Conservation (phyloP, 2,797 vertebrate species). For the Alosa sapidissima region DNA sequence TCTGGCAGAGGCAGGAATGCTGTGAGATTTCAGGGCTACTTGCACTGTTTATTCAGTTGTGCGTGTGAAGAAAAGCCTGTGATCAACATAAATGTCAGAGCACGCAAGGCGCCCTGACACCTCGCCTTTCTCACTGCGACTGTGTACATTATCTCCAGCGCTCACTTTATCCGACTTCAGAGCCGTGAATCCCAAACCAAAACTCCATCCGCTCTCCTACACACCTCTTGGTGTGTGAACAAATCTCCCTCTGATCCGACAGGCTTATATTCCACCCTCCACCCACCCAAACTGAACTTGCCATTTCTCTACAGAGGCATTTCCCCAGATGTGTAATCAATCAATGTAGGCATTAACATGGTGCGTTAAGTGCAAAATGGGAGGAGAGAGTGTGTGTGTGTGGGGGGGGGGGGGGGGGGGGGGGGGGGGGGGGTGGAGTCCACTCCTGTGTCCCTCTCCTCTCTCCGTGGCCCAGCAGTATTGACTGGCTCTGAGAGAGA, state of each 20-base stretch:
- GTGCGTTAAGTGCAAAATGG: neutral
- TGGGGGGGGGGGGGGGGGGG: neutral
- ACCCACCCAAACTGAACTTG: neutral
- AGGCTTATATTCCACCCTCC: conserved; percentile 1
- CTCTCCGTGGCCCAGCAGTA: neutral
- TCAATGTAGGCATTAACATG: neutral
- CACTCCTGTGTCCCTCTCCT: neutral
- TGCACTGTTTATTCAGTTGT: neutral
- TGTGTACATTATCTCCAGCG: neutral
- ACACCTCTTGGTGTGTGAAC: neutral
- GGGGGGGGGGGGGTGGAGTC: neutral
- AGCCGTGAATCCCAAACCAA: neutral
- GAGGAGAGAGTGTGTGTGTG: neutral
- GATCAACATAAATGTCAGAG: neutral
- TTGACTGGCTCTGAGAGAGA: conserved; percentile 47
- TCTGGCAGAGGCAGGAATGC: neutral
- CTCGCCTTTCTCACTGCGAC: neutral
- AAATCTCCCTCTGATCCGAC: neutral
- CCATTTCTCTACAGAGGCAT: neutral
- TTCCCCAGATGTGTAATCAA: neutral
- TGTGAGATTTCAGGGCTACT: neutral
- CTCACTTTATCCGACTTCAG: neutral
- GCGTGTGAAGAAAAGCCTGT: neutral
- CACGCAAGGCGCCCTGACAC: neutral
- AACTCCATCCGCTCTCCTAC: neutral